Percentiles rank a stretch among this genome's conserved stretches.
phyloP scores from a whole-genome alignment of 2,113 vertebrate species.

The Cololabis saira region DNA sequence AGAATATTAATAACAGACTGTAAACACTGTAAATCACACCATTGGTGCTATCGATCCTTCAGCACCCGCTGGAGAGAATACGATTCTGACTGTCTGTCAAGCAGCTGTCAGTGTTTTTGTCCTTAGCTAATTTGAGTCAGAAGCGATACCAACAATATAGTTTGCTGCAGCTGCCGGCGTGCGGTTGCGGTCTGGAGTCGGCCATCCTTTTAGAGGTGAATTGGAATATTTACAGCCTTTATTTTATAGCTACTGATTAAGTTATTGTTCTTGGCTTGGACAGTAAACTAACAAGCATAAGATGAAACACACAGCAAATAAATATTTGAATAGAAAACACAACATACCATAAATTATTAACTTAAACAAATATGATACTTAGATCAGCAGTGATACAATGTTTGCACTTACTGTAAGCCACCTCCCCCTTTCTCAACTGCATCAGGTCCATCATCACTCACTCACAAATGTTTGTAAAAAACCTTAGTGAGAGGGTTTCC shows the following conservation, averaged over 20 bases:
- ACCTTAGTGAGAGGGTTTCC: conserved; percentile 82
- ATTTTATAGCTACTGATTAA: neutral
- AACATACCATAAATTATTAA: conserved; percentile 38
- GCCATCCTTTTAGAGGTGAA: no score
- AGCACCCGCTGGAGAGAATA: no score
- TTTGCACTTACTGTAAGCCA: neutral
- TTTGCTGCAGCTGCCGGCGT: no score
- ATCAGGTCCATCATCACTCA: conserved; percentile 3
- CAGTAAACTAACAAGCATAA: neutral
- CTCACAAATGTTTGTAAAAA: conserved; percentile 83
- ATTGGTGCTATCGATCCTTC: no score
- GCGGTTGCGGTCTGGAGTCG: no score
- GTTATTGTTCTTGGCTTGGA: neutral
- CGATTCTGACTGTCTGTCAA: no score
- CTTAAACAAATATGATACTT: neutral
- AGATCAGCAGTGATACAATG: conserved; percentile 1
- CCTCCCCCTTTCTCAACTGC: neutral
- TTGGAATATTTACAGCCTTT: neutral
- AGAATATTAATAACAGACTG: no score
- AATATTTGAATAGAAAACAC: conserved; percentile 56
- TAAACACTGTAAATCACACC: no score
- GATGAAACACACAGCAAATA: conserved; percentile 43
- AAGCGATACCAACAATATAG: no score
- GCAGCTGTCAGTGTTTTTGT: no score
- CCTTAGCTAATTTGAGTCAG: no score